These are phyloP conservation scores for Sturnira hondurensis DNA, from an alignment of 2,113 vertebrate genomes.

Conservation along the genomic window DNA sequence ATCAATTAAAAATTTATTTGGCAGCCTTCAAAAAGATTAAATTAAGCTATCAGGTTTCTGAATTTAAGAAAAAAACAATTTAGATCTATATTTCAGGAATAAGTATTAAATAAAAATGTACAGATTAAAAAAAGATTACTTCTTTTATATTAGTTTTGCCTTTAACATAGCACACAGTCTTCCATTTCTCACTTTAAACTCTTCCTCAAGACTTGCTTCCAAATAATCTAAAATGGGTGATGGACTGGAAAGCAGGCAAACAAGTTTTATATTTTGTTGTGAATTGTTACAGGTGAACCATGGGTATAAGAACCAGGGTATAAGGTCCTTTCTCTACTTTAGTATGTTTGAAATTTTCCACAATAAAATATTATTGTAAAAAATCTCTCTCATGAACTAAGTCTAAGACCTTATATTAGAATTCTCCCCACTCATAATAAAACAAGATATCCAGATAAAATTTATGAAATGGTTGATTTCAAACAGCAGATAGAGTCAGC, in stretches of 20 bases:
- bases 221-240: background rate
- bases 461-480: background rate
- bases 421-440: background rate
- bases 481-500: background rate
- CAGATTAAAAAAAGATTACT: background rate
- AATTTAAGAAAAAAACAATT: background rate
- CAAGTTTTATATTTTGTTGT: background rate
- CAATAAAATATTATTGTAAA: background rate
- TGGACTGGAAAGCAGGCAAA: background rate
- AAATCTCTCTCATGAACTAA: background rate
- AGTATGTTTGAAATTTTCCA: background rate
- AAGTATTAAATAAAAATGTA: background rate
- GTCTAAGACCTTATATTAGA: background rate
- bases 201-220: background rate
- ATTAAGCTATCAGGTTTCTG: background rate
- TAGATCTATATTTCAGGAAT: background rate
- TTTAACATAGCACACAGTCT: background rate
- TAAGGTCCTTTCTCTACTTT: background rate
- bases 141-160: background rate
- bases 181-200: background rate
- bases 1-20: background rate
- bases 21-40: background rate
- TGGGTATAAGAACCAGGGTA: background rate
- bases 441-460: constrained; percentile 1
- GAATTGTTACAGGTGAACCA: background rate